Conservation (phyloP, 2,113 vertebrate species). For the Grammomys dolichurus region DNA sequence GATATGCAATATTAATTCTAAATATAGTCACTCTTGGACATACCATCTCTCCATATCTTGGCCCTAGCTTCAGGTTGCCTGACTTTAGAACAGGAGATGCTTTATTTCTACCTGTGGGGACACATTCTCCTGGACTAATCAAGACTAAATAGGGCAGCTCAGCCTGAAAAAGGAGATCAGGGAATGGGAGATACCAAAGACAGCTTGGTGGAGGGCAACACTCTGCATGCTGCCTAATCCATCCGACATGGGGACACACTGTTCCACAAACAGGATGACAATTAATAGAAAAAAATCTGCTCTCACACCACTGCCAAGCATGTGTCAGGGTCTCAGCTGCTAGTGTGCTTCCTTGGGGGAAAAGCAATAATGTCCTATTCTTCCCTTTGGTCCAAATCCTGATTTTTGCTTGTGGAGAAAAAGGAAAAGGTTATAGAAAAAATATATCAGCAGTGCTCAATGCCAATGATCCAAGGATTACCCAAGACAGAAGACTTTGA, state of each 20-base stretch:
- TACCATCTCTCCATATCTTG: background rate
- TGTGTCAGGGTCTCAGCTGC: constrained; percentile 82
- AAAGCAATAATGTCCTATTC: background rate
- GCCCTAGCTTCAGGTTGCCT: background rate
- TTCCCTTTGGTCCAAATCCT: background rate
- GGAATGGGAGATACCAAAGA: background rate
- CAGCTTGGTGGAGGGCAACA: constrained; percentile 62
- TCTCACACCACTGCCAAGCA: constrained; percentile 79
- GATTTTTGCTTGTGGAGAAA: background rate
- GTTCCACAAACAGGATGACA: constrained; percentile 83
- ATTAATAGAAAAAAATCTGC: constrained; percentile 85
- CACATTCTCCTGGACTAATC: background rate
- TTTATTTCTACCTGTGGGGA: background rate
- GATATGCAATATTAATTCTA: background rate
- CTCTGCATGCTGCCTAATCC: constrained; percentile 72
- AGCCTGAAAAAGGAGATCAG: background rate
- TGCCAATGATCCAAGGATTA: background rate
- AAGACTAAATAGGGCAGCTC: background rate
- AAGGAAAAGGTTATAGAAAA: background rate
- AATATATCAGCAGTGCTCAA: background rate
- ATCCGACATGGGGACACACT: constrained; percentile 74
- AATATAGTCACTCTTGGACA: background rate
- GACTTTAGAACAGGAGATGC: background rate
- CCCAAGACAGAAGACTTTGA: background rate
- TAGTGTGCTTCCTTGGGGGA: background rate